Evolutionary conservation across 2,797 vertebrate species (phyloP).

Genomic region (Diceros bicornis): DNA sequence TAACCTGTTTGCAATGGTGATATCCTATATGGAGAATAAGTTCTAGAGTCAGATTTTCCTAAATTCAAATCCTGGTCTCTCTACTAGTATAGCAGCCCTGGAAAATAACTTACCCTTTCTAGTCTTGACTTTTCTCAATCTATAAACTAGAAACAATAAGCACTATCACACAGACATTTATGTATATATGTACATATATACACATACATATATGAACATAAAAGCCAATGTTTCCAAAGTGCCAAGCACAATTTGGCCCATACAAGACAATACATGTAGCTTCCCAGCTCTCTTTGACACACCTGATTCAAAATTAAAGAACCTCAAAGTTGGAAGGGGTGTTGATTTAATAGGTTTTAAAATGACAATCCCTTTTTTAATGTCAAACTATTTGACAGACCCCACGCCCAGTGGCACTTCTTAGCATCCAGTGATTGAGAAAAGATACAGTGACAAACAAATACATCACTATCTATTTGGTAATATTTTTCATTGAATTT

Average conservation of each 20-base stretch:
- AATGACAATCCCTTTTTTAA: not conserved
- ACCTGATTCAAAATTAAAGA: constrained; percentile 1
- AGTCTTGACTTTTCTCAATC: not conserved
- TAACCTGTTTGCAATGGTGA: not conserved
- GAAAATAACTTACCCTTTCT: not conserved
- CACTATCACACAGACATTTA: not conserved
- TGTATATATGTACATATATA: not conserved
- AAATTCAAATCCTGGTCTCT: constrained; percentile 11
- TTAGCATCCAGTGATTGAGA: not conserved
- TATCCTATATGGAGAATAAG: not conserved
- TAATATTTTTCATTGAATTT: not conserved
- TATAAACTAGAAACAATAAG: not conserved
- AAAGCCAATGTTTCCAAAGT: not conserved
- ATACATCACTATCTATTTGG: not conserved
- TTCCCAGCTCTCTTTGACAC: not conserved
- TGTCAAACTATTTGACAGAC: constrained; percentile 15
- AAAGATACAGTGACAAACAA: constrained; percentile 25
- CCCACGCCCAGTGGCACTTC: not conserved
- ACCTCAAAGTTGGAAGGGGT: not conserved
- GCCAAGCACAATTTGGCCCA: not conserved
- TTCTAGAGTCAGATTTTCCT: constrained; percentile 36
- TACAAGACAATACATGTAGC: not conserved
- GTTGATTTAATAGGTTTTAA: not conserved
- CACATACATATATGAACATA: not conserved
- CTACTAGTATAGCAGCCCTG: not conserved